These are phyloP conservation scores for Parnassius mnemosyne DNA, from an alignment of 2,888 invertebrate genomes.

Conservation along the genomic window DNA sequence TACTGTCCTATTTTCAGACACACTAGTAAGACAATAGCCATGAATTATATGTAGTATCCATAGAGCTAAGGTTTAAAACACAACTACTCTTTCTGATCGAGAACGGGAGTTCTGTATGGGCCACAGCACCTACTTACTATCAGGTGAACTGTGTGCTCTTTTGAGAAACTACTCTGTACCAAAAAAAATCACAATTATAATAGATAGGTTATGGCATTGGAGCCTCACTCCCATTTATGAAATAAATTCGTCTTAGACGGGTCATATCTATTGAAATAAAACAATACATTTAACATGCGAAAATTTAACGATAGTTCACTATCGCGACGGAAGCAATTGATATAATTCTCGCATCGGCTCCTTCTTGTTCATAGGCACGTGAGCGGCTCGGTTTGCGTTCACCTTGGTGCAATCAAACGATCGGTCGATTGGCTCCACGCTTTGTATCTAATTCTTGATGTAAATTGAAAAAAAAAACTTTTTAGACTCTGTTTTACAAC, in stretches of 20 bases:
- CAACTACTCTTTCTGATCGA: too few species aligned
- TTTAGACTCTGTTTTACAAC: not conserved
- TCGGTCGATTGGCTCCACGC: slow-evolving; percentile 8
- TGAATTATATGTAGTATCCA: too few species aligned
- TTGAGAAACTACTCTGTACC: too few species aligned
- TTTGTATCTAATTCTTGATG: slow-evolving; percentile 11
- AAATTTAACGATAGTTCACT: slow-evolving; percentile 3
- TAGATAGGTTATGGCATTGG: too few species aligned
- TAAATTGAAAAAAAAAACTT: not conserved
- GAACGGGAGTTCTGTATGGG: too few species aligned
- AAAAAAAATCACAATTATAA: too few species aligned
- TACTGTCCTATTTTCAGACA: too few species aligned
- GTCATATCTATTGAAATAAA: not conserved
- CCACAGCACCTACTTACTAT: too few species aligned
- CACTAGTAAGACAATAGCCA: too few species aligned
- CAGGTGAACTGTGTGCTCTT: too few species aligned
- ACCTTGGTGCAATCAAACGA: slow-evolving; percentile 22
- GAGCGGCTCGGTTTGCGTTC: slow-evolving; percentile 14
- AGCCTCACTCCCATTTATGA: too few species aligned
- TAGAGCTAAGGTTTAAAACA: too few species aligned
- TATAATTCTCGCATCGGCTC: slow-evolving; percentile 9
- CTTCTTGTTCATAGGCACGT: slow-evolving; percentile 12
- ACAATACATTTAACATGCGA: slow-evolving; percentile 2
- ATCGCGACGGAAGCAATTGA: slow-evolving; percentile 13
- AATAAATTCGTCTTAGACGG: not conserved